Percentiles rank a stretch among this genome's conserved stretches.
Evolutionary conservation across 1,140 invertebrate species (phyloP).

Genomic region (Akabosia matsudoensis): DNA sequence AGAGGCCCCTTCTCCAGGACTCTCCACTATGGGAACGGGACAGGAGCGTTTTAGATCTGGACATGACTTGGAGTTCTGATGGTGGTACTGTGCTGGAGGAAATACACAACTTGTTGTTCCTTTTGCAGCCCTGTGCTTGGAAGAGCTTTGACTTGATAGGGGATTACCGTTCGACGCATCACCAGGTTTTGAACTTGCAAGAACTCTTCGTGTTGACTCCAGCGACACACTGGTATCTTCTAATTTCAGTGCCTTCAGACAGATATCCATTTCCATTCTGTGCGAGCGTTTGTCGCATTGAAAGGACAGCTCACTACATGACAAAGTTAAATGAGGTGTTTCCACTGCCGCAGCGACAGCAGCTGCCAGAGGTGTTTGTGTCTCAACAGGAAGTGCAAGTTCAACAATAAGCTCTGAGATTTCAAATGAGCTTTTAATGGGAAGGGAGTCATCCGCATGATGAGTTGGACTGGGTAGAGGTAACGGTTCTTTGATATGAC

Average conservation of each 20-base stretch:
- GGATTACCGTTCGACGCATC: background rate
- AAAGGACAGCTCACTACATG: constrained; percentile 39
- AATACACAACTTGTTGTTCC: constrained; percentile 16
- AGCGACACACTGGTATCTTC: constrained; percentile 53
- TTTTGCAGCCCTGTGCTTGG: background rate
- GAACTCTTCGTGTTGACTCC: constrained; percentile 51
- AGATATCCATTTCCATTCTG: constrained; percentile 41
- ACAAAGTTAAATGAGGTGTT: constrained; percentile 36
- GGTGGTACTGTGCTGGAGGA: background rate
- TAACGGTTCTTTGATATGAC: constrained; percentile 17
- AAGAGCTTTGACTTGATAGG: background rate
- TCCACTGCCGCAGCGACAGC: background rate
- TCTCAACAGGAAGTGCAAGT: constrained; percentile 50
- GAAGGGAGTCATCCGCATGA: constrained; percentile 30
- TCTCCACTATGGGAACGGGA: constrained; percentile 29
- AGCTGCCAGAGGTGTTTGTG: background rate
- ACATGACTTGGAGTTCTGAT: constrained; percentile 72
- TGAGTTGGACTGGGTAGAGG: constrained; percentile 44
- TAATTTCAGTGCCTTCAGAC: constrained; percentile 50
- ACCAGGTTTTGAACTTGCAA: constrained; percentile 50
- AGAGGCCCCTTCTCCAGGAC: constrained; percentile 47
- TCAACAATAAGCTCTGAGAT: constrained; percentile 69
- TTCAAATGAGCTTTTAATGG: constrained; percentile 58
- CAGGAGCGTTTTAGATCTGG: constrained; percentile 62
- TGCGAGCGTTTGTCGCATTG: constrained; percentile 40